Conservation (phyloP, 1,140 invertebrate genomes). For the Apis laboriosa region DNA sequence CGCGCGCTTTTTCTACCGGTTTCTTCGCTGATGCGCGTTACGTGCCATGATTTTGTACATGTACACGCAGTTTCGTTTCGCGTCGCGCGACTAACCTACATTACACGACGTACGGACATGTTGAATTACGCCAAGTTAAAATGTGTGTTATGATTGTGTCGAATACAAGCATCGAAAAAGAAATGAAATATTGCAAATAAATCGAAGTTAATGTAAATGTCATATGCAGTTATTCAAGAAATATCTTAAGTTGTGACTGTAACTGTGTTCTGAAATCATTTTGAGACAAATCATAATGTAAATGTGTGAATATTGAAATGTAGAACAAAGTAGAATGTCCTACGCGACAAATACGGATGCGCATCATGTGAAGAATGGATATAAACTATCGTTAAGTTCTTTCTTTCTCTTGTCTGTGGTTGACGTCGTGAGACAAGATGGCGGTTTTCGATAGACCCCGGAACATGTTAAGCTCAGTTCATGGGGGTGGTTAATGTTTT, state of each 20-base stretch:
- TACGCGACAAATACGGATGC: constrained; percentile 12
- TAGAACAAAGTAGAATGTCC: constrained; percentile 18
- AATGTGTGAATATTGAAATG: constrained; percentile 16
- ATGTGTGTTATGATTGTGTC: not conserved
- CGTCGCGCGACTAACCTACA: constrained; percentile 27
- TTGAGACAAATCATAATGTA: constrained; percentile 10
- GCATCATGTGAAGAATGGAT: constrained; percentile 14
- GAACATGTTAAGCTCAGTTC: constrained; percentile 13
- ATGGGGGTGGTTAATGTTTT: constrained; percentile 20
- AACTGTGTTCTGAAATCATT: not conserved
- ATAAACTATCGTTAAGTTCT: constrained; percentile 31
- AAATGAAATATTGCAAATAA: not conserved
- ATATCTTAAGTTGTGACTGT: not conserved
- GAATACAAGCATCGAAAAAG: not conserved
- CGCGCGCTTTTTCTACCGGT: constrained; percentile 9
- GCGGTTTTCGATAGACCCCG: constrained; percentile 46
- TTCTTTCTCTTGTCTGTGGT: constrained; percentile 19
- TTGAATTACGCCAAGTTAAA: not conserved
- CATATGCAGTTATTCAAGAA: not conserved
- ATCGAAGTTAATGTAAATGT: not conserved
- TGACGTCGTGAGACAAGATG: constrained; percentile 54
- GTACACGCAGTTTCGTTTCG: not conserved
- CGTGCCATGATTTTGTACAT: not conserved
- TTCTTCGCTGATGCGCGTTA: not conserved
- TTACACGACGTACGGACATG: not conserved